Base-by-base conservation (phyloP, 2,888 invertebrate genomes). In the Heliconius charithonia region DNA sequence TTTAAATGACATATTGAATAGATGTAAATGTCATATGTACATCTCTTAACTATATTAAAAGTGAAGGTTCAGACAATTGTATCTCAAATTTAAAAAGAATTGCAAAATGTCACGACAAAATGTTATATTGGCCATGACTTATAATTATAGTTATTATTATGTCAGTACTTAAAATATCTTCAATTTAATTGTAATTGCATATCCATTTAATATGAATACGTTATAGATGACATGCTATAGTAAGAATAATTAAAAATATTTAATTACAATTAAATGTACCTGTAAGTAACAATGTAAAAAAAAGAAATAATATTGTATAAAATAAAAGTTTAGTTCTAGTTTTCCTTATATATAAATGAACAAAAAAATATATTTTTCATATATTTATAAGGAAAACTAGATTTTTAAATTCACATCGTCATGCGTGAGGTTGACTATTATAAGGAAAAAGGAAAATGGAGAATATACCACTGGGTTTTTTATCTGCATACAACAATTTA, bases 371-470 rank as follows among this genome's bases (percentile, higher is more conserved):
- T 41, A 32, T 37, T 37, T 41, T 41, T 41, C 16, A 29, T 29
- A 29, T 29, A 69, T 27, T 1, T 63, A 63, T 25, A 25, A 69
- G 69, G 69, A 69, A 45, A 69, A 69, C 45, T 69, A 45, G 25
- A 9, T 0, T 2, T 45, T 69, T 25, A 69, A 69, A 13, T 59
- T 72, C 25, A 59, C 56, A 32, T 72, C n/a, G 56, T 56, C 29
- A 32, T n/a, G 29, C 7, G 37, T 67, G 22, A 74, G 27, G 41
- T 71, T 13, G 62, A 19, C 12, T 25, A n/a, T 22, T 51, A 76
- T 59, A 63, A 76, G 71, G 79, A 75, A 79, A 79, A 71, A 79
- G 79, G 79, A 76, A 79, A 79, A 79, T 56, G 4, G 16, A 37
- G 41, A 65, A 56, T 79, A 59, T 22, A 67, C 27, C 66, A 62